Evolutionary conservation across 2,113 vertebrate genomes (phyloP).

Genomic region (Aplodontia rufa): DNA sequence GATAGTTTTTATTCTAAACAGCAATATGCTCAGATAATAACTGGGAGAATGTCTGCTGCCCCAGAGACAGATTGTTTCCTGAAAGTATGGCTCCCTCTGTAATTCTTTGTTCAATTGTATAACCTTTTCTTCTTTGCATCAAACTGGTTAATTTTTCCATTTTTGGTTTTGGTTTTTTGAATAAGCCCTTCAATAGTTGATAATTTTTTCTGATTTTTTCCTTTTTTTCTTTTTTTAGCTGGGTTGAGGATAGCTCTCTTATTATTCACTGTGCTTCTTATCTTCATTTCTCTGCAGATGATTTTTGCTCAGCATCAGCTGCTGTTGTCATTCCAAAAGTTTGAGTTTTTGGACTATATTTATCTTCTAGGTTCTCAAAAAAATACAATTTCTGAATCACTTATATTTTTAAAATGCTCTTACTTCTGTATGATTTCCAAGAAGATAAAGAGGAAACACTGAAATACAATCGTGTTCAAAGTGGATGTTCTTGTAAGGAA

Average conservation of each 20-base stretch:
- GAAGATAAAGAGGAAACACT: background rate
- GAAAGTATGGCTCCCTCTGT: background rate
- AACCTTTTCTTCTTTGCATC: background rate
- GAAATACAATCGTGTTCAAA: slow-evolving; percentile 10
- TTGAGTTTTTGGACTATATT: slow-evolving; percentile 37
- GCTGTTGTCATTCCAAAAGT: background rate
- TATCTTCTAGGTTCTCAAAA: background rate
- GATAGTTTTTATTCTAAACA: background rate
- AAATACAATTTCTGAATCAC: slow-evolving; percentile 5
- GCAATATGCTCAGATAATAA: background rate
- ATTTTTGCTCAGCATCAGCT: background rate
- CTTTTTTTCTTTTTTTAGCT: background rate
- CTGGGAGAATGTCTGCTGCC: background rate
- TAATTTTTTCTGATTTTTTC: background rate
- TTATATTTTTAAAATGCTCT: background rate
- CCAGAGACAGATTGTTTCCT: background rate
- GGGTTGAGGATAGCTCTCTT: background rate
- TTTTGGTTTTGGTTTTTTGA: slow-evolving; percentile 17
- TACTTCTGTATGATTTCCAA: background rate
- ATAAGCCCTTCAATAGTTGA: background rate
- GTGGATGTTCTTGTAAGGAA: slow-evolving; percentile 9
- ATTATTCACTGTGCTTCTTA: background rate
- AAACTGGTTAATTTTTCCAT: background rate
- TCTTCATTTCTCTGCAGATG: background rate
- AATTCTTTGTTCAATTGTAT: background rate